Evolutionary conservation across 2,888 invertebrate species (phyloP), one percentile per base, ranked within the genome.

Genomic region (Cephalotes varians): DNA sequence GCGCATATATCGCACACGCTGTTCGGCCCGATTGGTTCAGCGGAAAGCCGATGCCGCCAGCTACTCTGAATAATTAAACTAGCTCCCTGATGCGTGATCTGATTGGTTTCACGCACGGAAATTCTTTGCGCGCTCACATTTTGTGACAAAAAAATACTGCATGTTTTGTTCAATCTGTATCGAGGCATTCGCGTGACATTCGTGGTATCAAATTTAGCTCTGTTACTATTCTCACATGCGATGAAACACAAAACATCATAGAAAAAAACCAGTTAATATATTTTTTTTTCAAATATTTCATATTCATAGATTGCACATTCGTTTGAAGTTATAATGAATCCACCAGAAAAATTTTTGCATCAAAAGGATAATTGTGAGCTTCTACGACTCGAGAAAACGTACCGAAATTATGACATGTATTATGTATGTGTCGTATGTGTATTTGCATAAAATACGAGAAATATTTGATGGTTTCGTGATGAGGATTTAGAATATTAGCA

Each of bases 61-160:
- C 88, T 89, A 88, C 80, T 91, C 88, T 89, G 90, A 91, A 91
- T 90, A 89, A 89, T 90, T 90, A 90, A 90, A 77, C 85, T 80
- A 85, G 80, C 86, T 86, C 79, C 83, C 85, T 84, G 87, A 88
- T 86, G 87, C 87, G 83, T 80, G 86, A 84, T 84, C 86, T 80
- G 85, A 88, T 89, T 87, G 85, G 86, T 85, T 89, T 84, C 83
- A 67, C 64, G 65, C 62, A 73, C 65, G 56, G 10, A 64, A 80
- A 79, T 80, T 80, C 37, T 28, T 60, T n/a, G 15, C 47, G 60
- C 40, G 76, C 65, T 65, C 65, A 65, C 56, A 28, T 79, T 79
- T 71, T 44, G 25, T 25, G 77, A 56, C 31, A 71, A 71, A 69
- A 77, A 69, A 69, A 77, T 54, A 40, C 44, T 51, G 28, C 49